Evolutionary conservation across 2,113 vertebrate species (phyloP).

Genomic region (Caloenas nicobarica): DNA sequence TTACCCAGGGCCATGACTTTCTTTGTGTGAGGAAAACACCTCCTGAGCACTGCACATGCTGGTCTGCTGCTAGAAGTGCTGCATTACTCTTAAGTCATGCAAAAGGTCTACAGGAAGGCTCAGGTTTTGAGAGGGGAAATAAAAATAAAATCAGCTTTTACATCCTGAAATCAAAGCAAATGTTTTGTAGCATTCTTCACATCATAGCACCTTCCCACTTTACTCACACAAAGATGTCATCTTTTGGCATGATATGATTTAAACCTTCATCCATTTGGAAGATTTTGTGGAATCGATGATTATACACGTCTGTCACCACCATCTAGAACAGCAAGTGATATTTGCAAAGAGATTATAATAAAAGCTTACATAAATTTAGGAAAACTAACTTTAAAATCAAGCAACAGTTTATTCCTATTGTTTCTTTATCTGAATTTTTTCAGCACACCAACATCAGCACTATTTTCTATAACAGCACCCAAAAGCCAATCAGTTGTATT

Average conservation of each 20-base stretch:
- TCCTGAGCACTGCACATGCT: not conserved
- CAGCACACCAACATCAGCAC: not conserved
- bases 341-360: not conserved
- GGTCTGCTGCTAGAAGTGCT: not conserved
- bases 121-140: not conserved
- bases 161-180: not conserved
- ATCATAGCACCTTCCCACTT: not conserved
- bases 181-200: not conserved
- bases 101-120: not conserved
- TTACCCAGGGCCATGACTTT: not conserved
- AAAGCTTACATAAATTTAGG: not conserved
- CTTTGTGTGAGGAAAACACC: not conserved
- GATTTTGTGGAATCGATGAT: conserved; percentile 97
- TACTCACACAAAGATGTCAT: conserved; percentile 97
- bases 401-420: not conserved
- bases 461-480: not conserved
- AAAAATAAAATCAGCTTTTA: not conserved
- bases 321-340: conserved; percentile 81
- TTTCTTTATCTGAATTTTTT: not conserved
- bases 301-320: conserved; percentile 97
- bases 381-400: not conserved
- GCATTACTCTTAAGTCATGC: not conserved
- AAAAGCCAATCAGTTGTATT: not conserved
- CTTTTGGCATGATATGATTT: conserved; percentile 93
- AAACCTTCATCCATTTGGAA: conserved; percentile 93